phyloP scores from a whole-genome alignment of 53 echinoderm and acorn worm genomes.

The Luidia sarsii region DNA sequence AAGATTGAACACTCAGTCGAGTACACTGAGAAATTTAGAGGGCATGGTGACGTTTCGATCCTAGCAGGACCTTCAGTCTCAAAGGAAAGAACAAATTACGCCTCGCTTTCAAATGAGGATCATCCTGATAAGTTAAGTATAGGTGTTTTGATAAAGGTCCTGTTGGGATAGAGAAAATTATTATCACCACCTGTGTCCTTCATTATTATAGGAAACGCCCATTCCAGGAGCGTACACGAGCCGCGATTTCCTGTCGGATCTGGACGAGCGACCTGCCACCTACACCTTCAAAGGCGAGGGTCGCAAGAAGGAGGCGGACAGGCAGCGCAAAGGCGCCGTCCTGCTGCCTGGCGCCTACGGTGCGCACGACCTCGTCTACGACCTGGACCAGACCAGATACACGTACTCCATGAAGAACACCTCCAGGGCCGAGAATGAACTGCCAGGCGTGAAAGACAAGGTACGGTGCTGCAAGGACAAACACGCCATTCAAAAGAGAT shows the following conservation, averaged over 20 bases:
- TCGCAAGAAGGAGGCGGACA: conserved; percentile 72
- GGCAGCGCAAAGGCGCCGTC: conserved; percentile 67
- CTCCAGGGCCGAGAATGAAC: conserved; percentile 62
- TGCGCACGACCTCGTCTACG: conserved; percentile 66
- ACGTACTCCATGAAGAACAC: conserved; percentile 97
- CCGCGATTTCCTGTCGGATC: conserved; percentile 75
- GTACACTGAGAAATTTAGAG: no score
- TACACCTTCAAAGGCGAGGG: conserved; percentile 95
- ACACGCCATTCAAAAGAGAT: not conserved
- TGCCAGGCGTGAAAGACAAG: conserved; percentile 92
- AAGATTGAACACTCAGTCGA: no score
- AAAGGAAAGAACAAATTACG: no score
- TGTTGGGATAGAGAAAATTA: no score
- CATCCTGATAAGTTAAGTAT: no score
- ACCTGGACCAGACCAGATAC: conserved; percentile 67
- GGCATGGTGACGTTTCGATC: no score
- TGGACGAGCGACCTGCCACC: conserved; percentile 83
- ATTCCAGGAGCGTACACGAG: conserved; percentile 85
- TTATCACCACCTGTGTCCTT: no score
- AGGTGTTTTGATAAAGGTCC: no score
- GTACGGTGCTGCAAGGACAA: conserved; percentile 30
- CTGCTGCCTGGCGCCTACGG: conserved; percentile 94
- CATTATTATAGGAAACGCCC: conserved; percentile 75
- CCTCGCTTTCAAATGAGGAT: no score
- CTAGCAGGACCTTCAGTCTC: no score